Conservation (phyloP, 2,888 invertebrate genomes). For the Eueremaeus valkanovi region DNA sequence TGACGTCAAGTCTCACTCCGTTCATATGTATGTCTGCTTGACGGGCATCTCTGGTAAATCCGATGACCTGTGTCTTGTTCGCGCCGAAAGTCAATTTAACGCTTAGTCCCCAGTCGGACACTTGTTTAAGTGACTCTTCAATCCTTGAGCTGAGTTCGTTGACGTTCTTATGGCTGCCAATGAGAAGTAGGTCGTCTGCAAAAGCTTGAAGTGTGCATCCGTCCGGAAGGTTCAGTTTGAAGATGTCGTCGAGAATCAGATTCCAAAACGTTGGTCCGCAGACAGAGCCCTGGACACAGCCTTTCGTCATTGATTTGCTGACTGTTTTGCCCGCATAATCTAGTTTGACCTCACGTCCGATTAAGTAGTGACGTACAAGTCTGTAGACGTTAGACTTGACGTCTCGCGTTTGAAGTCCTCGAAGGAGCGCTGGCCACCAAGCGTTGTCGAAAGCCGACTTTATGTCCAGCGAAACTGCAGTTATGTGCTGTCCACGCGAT, state of each 20-base stretch:
- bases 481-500: neutral
- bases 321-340: neutral
- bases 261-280: too few relatives aligned
- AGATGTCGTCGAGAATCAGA: conserved; percentile 10
- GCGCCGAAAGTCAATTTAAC: neutral
- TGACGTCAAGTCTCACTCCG: neutral
- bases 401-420: neutral
- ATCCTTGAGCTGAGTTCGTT: too few relatives aligned
- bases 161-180: neutral
- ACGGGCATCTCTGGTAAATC: neutral
- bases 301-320: neutral
- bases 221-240: neutral
- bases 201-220: conserved; percentile 22
- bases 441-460: neutral
- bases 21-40: neutral
- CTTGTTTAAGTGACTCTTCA: neutral
- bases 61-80: neutral
- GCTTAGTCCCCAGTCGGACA: neutral
- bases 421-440: neutral
- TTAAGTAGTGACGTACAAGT: conserved; percentile 4
- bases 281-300: conserved; percentile 33
- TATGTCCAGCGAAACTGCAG: conserved; percentile 4
- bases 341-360: neutral
- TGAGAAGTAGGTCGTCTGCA: conserved; percentile 30
- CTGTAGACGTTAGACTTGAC: neutral